phyloP scores from a whole-genome alignment of 1,140 invertebrate species.

The Diachasmimorpha longicaudata region DNA sequence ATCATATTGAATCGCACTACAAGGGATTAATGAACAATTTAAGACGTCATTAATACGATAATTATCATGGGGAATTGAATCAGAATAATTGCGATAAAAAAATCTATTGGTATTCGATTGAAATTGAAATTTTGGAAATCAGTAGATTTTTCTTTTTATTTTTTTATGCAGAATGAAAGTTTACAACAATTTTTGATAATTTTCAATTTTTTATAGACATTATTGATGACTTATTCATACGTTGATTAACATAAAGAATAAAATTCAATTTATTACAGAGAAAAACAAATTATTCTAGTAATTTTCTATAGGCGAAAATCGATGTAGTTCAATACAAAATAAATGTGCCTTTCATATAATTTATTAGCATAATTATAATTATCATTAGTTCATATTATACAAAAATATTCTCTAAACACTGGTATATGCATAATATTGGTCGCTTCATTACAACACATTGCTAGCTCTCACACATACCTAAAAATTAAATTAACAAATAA shows the following conservation, averaged over 20 bases:
- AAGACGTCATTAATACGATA: not conserved
- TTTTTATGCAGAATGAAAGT: no score
- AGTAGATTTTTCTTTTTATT: no score
- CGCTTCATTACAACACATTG: constrained; percentile 11
- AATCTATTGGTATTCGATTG: no score
- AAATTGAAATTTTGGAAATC: no score
- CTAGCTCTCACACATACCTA: not conserved
- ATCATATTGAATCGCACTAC: not conserved
- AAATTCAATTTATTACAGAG: no score
- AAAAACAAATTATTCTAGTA: no score
- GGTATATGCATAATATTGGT: not conserved
- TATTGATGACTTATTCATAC: no score
- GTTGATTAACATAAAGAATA: no score
- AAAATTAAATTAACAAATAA: not conserved
- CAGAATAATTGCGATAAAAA: no score
- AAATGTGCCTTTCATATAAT: not conserved
- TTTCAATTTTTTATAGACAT: no score
- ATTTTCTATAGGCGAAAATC: no score
- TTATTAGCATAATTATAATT: not conserved
- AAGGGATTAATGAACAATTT: not conserved
- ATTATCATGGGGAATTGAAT: not conserved
- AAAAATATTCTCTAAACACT: constrained; percentile 12
- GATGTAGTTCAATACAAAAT: not conserved
- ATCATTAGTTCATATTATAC: not conserved
- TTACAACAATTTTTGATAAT: no score